Conservation (phyloP, 2,797 vertebrate genomes). For the Muraenolepis orangiensis region DNA sequence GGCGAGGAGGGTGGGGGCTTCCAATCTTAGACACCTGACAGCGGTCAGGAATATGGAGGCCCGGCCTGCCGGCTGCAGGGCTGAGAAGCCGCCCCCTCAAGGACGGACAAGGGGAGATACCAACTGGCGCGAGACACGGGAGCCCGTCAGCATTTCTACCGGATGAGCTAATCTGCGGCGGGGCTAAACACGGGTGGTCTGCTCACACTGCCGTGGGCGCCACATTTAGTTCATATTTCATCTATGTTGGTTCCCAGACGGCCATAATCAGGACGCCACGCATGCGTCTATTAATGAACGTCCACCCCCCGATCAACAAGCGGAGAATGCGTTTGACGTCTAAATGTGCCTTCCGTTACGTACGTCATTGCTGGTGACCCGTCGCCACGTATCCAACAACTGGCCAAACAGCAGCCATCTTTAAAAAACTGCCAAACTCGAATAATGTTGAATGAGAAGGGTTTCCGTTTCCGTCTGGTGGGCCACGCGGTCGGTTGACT, state of each 20-base stretch:
- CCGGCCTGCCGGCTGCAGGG: constrained; percentile 48
- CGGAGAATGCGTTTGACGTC: background rate
- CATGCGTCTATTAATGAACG: too few relatives aligned
- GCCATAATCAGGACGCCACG: background rate
- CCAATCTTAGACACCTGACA: constrained; percentile 93
- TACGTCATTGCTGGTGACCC: background rate
- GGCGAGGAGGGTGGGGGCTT: constrained; percentile 71
- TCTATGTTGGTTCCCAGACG: background rate
- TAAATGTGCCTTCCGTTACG: background rate
- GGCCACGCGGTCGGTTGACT: constrained; percentile 30
- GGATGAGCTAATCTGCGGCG: constrained; percentile 18
- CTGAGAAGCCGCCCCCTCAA: constrained; percentile 84
- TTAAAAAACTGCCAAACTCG: background rate
- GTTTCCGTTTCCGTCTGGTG: constrained; percentile 4
- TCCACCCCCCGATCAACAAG: background rate
- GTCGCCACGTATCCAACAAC: background rate
- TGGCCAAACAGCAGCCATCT: background rate
- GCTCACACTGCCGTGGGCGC: background rate
- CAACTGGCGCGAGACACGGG: constrained; percentile 5
- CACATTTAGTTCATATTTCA: background rate
- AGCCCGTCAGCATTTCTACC: constrained; percentile 16
- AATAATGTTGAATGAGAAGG: background rate
- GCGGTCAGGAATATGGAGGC: constrained; percentile 73
- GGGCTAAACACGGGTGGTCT: background rate
- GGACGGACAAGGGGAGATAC: constrained; percentile 89